phyloP scores from a whole-genome alignment of 2,113 vertebrate species.

The Motacilla tschutschensis region DNA sequence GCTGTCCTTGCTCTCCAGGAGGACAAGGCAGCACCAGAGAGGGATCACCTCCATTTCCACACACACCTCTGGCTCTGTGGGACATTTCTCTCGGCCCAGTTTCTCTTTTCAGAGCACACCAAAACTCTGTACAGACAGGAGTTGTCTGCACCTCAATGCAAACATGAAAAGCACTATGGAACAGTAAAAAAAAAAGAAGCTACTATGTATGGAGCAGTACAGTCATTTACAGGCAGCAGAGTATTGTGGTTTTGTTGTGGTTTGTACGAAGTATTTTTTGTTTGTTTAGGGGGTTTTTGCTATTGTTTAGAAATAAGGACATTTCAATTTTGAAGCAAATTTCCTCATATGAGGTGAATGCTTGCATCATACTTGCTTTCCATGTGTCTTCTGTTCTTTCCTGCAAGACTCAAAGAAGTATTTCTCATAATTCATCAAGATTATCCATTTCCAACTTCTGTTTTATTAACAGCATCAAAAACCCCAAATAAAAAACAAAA shows the following conservation, averaged over 20 bases:
- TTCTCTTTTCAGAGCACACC: fast-evolving
- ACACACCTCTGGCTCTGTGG: fast-evolving
- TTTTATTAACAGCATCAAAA: background rate
- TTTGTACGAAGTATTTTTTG: too few species aligned
- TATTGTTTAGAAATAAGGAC: background rate
- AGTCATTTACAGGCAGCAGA: background rate
- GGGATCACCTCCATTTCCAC: fast-evolving
- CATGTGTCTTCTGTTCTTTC: background rate
- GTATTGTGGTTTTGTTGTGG: background rate
- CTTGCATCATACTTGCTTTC: background rate
- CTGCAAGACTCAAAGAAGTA: background rate
- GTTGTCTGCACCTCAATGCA: background rate
- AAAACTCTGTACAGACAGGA: background rate
- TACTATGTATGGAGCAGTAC: background rate
- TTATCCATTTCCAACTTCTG: background rate
- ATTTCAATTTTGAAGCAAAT: background rate
- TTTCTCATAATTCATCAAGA: background rate
- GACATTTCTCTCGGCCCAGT: background rate
- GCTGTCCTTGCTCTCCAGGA: background rate
- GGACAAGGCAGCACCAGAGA: background rate
- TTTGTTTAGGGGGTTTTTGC: background rate
- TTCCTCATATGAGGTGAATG: background rate
- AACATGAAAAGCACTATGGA: background rate
- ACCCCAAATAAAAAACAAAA: background rate
- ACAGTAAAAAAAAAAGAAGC: background rate